Conservation (phyloP, 1,140 invertebrate genomes). For the Drosophila bocki region DNA sequence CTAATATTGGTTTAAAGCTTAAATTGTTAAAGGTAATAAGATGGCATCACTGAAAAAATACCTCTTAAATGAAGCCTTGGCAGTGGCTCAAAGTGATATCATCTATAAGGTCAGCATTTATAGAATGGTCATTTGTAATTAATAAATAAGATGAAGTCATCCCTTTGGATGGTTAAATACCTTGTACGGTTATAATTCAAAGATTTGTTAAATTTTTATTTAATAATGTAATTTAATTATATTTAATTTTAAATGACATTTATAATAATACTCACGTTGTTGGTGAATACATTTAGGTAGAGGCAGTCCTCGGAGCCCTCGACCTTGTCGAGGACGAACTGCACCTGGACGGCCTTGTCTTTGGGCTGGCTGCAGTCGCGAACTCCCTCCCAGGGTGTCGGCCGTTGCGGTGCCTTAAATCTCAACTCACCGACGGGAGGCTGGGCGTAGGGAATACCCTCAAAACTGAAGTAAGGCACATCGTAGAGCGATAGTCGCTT, state of each 20-base stretch:
- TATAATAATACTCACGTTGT: conserved; percentile 86
- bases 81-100: not conserved
- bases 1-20: not conserved
- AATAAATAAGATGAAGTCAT: not conserved
- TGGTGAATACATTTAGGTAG: conserved; percentile 89
- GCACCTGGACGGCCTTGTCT: conserved; percentile 79
- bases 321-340: conserved; percentile 63
- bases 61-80: not conserved
- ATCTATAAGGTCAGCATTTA: not conserved
- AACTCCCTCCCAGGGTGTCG: conserved; percentile 75
- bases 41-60: not conserved
- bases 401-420: conserved; percentile 86
- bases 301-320: conserved; percentile 90
- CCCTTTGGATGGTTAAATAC: no score
- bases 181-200: no score
- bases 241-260: no score
- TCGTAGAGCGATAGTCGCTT: conserved; percentile 73
- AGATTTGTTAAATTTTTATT: no score
- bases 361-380: conserved; percentile 82
- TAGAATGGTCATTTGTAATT: not conserved
- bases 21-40: no score
- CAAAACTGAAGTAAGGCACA: conserved; percentile 84
- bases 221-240: no score
- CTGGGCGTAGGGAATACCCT: conserved; percentile 87
- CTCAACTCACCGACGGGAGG: conserved; percentile 86